A percentile compares a stretch with the other conserved stretches of the same genome.
Conservation (phyloP, 1,140 invertebrate genomes). For the Pseudomyrmex cubaensis region DNA sequence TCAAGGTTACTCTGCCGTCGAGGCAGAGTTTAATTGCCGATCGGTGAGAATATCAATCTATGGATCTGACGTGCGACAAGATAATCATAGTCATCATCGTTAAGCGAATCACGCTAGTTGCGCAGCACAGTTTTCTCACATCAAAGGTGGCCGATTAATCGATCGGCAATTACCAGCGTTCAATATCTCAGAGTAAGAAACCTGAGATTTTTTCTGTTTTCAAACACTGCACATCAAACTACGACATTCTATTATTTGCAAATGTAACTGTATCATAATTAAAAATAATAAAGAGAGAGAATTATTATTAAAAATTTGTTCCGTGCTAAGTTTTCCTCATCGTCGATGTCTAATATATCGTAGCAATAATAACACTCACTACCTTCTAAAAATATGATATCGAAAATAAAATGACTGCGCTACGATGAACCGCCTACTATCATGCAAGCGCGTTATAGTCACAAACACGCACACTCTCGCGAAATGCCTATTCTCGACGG, state of each 20-base stretch:
- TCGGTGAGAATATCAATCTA: background rate
- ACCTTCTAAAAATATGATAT: slow-evolving; percentile 22
- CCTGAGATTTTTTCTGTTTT: background rate
- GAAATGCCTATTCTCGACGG: slow-evolving; percentile 49
- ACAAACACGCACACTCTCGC: background rate
- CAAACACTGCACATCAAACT: too few relatives aligned
- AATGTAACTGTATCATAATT: too few relatives aligned
- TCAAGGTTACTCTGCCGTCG: background rate
- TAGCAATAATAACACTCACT: too few relatives aligned
- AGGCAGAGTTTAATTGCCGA: background rate
- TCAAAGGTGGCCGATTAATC: background rate
- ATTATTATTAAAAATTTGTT: too few relatives aligned
- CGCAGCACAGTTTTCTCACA: too few relatives aligned
- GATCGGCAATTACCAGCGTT: background rate
- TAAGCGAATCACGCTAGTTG: background rate
- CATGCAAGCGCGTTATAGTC: background rate
- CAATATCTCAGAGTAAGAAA: background rate
- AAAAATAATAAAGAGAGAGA: too few relatives aligned
- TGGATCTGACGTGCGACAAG: background rate
- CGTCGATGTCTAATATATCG: background rate
- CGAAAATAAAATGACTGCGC: slow-evolving; percentile 18
- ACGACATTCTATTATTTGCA: background rate
- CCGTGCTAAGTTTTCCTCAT: too few relatives aligned
- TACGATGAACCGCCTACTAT: background rate
- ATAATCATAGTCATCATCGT: slow-evolving; percentile 4